Percentiles rank a stretch among this genome's conserved stretches.
phyloP scores from a whole-genome alignment of 2,888 invertebrate species.

The Sympetrum striolatum region DNA sequence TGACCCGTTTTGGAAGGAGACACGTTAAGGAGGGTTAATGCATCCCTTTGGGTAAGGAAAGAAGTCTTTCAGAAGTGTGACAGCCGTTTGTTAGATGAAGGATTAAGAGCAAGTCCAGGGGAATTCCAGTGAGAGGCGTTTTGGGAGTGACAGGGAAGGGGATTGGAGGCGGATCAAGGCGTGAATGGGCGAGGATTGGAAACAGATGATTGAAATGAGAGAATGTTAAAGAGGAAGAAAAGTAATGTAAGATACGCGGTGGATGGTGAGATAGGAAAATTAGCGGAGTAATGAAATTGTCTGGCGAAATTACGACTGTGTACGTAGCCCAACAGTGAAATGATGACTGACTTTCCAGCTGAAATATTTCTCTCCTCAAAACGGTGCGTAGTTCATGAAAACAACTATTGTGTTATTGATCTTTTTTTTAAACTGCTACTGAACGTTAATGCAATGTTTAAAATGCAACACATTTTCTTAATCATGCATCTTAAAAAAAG shows the following conservation, averaged over 20 bases:
- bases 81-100: constrained; percentile 34
- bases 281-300: too few species aligned
- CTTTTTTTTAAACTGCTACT: too few species aligned
- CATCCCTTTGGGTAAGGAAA: constrained; percentile 19
- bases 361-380: too few species aligned
- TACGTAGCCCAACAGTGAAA: too few species aligned
- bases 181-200: not conserved
- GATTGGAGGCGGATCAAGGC: not conserved
- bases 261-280: too few species aligned
- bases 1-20: not conserved
- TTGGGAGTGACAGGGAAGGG: not conserved
- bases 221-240: not conserved
- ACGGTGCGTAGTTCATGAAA: too few species aligned
- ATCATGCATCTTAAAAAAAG: too few species aligned
- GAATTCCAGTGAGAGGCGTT: not conserved
- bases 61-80: not conserved
- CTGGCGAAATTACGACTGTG: not conserved
- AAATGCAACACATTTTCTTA: too few species aligned
- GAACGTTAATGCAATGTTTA: too few species aligned
- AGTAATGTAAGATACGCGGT: not conserved
- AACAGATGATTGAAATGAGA: not conserved
- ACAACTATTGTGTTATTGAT: too few species aligned
- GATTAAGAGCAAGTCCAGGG: constrained; percentile 4
- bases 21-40: constrained; percentile 27
- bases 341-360: too few species aligned